Base-by-base conservation (phyloP, 53 echinoderm and acorn worm species). In the Henricia sp. region DNA sequence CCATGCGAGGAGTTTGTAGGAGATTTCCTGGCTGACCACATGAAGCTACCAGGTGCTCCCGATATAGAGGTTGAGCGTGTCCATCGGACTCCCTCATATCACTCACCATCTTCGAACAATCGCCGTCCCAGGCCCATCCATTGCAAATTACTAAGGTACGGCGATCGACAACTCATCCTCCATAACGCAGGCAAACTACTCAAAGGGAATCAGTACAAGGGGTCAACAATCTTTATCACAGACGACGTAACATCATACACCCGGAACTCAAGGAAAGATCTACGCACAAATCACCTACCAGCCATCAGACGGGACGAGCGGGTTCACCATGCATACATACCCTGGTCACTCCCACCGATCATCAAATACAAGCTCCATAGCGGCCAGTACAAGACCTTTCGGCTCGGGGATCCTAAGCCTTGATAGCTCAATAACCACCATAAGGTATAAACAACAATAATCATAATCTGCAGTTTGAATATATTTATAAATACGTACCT, bases 131-230 rank as follows among this genome's bases (percentile, higher is more conserved):
- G 68, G 17, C 68, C 41, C 14, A 67, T 67, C 40, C 68, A 38
- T 39, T 67, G 68, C 68, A 37, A 25, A 38, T 21, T 68, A 8
- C 68, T 68, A 14, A 14, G 68, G 0, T 68, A 4, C 60, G 26
- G 60, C 26, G 60, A 59, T 59, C 60, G 60, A 24, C n/a, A 59
- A 20, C 60, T 21, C 26, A 59, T 59, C 60, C 60, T 59, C 17
- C n/a, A 23, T 21, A 58, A 58, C 25, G 59, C 59, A 10, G 59
- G 20, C 26, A 58, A 58, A 23, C 60, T 20, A n/a, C 60, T 59
- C n/a, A 59, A 59, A 24, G n/a, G n/a, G n/a, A n/a, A n/a, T n/a
- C n/a, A n/a, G n/a, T n/a, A n/a, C n/a, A n/a, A n/a, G n/a, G n/a
- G n/a, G n/a, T 5, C 3, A 3, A 60, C 26, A 27, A 60, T 60